These are phyloP conservation scores for Ammospiza maritima DNA, from an alignment of 2,797 vertebrate genomes.

Conservation along the genomic window DNA sequence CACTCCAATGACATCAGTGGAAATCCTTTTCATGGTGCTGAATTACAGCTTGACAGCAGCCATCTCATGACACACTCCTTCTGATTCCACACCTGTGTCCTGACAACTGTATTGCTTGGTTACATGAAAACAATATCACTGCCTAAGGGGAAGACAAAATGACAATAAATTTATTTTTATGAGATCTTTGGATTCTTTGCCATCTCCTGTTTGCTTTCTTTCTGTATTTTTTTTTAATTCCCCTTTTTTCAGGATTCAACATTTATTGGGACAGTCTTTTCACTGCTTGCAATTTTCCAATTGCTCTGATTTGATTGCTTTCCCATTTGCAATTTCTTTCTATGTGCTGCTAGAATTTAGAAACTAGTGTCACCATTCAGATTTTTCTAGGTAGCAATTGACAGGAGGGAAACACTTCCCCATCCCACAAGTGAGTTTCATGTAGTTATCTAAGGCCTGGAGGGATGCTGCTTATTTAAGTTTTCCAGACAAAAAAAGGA, in stretches of 20 bases:
- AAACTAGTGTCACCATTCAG: neutral
- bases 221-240: neutral
- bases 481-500: neutral
- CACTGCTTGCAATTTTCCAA: neutral
- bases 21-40: slow-evolving; percentile 30
- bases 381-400: neutral
- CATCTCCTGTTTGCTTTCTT: neutral
- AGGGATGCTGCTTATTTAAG: neutral
- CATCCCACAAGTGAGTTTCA: neutral
- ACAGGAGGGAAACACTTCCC: neutral
- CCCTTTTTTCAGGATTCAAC: neutral
- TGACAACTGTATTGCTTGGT: slow-evolving; percentile 7
- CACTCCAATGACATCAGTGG: neutral
- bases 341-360: neutral
- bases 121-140: neutral
- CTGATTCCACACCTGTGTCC: neutral
- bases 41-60: slow-evolving; percentile 42
- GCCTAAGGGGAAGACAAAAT: neutral
- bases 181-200: neutral
- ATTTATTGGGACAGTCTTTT: neutral
- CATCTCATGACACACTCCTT: slow-evolving; percentile 11
- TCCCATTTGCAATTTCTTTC: neutral
- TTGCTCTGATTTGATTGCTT: neutral
- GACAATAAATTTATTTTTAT: neutral
- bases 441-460: neutral